Evolutionary conservation across 1,140 invertebrate genomes (phyloP), one percentile per base, ranked within the genome.

Genomic region (Drosophila fuyamai): DNA sequence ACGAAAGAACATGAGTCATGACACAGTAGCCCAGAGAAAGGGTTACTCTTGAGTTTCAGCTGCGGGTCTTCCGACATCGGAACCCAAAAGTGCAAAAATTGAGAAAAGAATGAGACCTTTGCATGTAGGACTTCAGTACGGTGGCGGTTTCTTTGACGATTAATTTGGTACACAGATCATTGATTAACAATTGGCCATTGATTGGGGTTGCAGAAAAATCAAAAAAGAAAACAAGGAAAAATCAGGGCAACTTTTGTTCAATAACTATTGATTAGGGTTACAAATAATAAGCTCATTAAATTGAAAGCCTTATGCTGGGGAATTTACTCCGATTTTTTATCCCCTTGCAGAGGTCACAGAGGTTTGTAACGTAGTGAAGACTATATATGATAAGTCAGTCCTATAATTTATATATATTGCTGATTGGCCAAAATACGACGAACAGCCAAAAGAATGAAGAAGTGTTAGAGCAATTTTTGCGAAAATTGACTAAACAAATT

Each of bases 161-260:
- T 81, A 81, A 77, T 82, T 81, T 81, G 36, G 67, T 53, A 18
- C 48, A 67, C 79, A 72, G 81, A 76, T 84, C 81, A 83, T 83
- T 83, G 81, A 74, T 79, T 82, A 84, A 80, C 72, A 84, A 83
- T 84, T 84, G 81, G 55, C 59, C 68, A 76, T 80, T 83, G 81
- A 83, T 83, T 83, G 29, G 44, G 54, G 44, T 68, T 53, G 67
- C 13, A 36, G 27, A 29, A 13, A 29, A 14, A 2, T 10, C 9
- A 13, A 8, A 8, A 29, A 13, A 23, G 2, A 38, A 47, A 6
- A 13, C 6, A 23, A 29, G 32, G 18, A 32, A 5, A 29, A 48
- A 27, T 16, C 35, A 32, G 29, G 54, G 60, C 38, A 54, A 8
- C 53, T 40, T 4, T 16, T 27, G 12, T 29, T 10, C 35, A 40